A percentile compares a stretch with the other conserved stretches of the same genome.
phyloP scores from a whole-genome alignment of 2,797 vertebrate genomes.

The Etheostoma nigrum region DNA sequence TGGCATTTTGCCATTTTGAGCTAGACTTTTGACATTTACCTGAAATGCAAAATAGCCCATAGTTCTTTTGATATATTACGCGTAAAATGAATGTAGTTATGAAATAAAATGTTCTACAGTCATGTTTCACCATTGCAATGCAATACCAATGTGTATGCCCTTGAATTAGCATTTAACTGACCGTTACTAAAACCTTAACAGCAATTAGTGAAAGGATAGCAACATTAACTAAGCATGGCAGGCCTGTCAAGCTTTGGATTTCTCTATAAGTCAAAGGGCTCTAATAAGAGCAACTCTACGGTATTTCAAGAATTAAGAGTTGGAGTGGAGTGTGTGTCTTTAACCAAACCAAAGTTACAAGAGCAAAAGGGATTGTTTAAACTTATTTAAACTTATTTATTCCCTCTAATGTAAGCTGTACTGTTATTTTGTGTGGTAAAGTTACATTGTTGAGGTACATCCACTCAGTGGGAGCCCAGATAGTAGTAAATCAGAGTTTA shows the following conservation, averaged over 20 bases:
- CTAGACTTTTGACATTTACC: neutral
- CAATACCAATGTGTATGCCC: neutral
- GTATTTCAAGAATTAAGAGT: neutral
- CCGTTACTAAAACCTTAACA: neutral
- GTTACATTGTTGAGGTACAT: neutral
- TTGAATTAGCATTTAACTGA: neutral
- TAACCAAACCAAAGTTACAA: neutral
- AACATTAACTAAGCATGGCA: neutral
- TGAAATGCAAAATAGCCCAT: neutral
- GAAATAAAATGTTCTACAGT: neutral
- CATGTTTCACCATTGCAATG: neutral
- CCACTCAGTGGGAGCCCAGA: neutral
- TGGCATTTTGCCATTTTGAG: neutral
- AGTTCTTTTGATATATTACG: neutral
- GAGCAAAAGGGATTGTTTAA: neutral
- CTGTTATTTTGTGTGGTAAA: neutral
- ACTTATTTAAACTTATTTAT: neutral
- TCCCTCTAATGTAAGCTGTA: neutral
- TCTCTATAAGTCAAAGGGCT: neutral
- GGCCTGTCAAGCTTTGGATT: neutral
- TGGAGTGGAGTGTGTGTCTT: too few relatives aligned
- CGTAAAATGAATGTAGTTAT: neutral
- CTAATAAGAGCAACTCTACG: neutral
- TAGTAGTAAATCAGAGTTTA: neutral
- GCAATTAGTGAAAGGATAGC: neutral